These are phyloP conservation scores for Fabriciana adippe DNA, from an alignment of 2,888 invertebrate species.

Conservation along the genomic window DNA sequence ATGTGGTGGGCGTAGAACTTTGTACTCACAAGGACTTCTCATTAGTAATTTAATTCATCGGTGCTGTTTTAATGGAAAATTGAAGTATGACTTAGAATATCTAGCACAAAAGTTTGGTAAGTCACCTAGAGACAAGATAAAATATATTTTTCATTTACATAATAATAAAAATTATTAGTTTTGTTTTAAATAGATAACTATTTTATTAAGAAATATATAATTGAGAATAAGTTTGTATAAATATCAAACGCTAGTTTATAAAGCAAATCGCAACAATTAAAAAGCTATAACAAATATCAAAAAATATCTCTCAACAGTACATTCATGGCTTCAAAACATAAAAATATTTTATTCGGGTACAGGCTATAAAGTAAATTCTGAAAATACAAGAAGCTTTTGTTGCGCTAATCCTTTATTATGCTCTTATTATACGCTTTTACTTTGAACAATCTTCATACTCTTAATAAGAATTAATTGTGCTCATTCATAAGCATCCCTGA, in stretches of 20 bases:
- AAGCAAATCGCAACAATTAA: not conserved
- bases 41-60: conserved; percentile 61
- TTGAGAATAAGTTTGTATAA: not conserved
- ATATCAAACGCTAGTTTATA: too few species aligned
- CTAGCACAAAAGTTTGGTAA: too few species aligned
- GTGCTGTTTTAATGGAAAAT: conserved; percentile 30
- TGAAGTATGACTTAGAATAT: not conserved
- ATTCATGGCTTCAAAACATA: not conserved
- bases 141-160: too few species aligned
- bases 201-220: not conserved
- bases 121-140: too few species aligned
- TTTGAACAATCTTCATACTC: not conserved
- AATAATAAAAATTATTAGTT: too few species aligned
- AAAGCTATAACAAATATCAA: conserved; percentile 10
- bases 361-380: conserved; percentile 16
- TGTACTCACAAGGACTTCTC: conserved; percentile 39
- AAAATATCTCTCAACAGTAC: conserved; percentile 3
- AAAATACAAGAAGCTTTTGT: conserved; percentile 12
- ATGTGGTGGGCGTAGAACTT: conserved; percentile 16
- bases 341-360: conserved; percentile 20
- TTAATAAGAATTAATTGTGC: conserved; percentile 6
- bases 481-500: too few species aligned
- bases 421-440: conserved; percentile 8
- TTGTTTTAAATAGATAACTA: not conserved
- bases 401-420: conserved; percentile 16